phyloP scores from a whole-genome alignment of 2,113 vertebrate genomes.

The Epinephelus fuscoguttatus region DNA sequence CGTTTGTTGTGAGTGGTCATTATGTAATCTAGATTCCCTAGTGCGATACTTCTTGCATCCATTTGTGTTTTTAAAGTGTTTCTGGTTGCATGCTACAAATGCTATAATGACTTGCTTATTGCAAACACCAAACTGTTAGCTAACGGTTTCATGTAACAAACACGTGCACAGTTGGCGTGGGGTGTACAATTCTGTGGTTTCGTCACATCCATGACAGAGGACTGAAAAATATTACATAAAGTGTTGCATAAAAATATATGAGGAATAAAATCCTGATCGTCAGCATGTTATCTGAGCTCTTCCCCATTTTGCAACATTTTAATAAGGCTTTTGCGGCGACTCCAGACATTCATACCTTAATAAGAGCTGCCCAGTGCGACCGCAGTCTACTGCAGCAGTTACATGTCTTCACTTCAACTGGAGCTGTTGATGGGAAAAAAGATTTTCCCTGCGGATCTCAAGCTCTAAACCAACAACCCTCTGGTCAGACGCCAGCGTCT shows the following conservation, averaged over 20 bases:
- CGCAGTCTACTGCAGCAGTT: conserved; percentile 35
- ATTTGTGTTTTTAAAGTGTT: conserved; percentile 9
- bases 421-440: background rate
- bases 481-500: conserved; percentile 22
- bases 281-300: conserved; percentile 10
- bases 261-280: conserved; percentile 23
- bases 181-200: conserved; percentile 12
- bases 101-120: background rate
- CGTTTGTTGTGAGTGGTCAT: conserved; percentile 1
- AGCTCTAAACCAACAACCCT: conserved; percentile 23
- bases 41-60: background rate
- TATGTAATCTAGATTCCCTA: background rate
- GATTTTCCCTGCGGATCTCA: background rate
- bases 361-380: conserved; percentile 44
- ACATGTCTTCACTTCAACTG: conserved; percentile 21
- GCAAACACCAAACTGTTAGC: conserved; percentile 31
- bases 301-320: conserved; percentile 1
- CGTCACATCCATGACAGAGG: conserved; percentile 24
- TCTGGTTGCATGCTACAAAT: conserved; percentile 15
- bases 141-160: conserved; percentile 18
- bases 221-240: conserved; percentile 7
- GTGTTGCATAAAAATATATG: conserved; percentile 19
- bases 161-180: background rate
- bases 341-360: conserved; percentile 49
- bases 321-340: conserved; percentile 20